phyloP scores from a whole-genome alignment of 1,140 invertebrate genomes.

The Drosophila insularis region DNA sequence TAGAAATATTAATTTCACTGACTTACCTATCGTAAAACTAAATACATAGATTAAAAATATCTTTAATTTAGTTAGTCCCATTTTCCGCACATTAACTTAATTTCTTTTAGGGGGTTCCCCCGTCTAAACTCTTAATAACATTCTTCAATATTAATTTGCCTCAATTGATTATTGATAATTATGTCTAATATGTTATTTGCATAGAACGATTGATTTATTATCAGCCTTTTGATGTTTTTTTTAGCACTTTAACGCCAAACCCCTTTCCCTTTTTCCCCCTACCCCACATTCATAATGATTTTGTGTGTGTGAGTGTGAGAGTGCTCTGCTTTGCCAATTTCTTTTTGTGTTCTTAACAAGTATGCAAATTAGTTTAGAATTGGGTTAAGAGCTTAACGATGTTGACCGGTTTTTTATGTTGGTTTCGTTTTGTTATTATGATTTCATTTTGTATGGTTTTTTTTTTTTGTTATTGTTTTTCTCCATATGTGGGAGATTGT shows the following conservation, averaged over 20 bases:
- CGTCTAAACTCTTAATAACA: neutral
- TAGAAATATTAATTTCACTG: too few species aligned
- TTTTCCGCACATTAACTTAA: neutral
- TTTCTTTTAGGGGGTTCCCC: conserved; percentile 6
- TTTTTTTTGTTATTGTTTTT: neutral
- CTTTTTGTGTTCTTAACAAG: conserved; percentile 23
- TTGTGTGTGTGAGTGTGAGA: neutral
- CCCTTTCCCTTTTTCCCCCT: conserved; percentile 8
- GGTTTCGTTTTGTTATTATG: conserved; percentile 26
- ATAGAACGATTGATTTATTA: conserved; percentile 21
- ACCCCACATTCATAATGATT: conserved; percentile 23
- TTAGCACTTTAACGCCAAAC: neutral
- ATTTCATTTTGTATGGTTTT: conserved; percentile 1
- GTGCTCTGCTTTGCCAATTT: conserved; percentile 33
- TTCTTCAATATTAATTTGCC: neutral
- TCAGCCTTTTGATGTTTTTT: neutral
- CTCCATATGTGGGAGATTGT: conserved; percentile 9
- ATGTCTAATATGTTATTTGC: conserved; percentile 20
- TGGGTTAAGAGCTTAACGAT: conserved; percentile 58
- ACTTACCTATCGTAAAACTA: too few species aligned
- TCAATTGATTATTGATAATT: neutral
- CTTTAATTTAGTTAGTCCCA: too few species aligned
- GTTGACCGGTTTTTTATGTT: conserved; percentile 39
- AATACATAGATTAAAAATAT: too few species aligned
- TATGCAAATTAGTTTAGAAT: conserved; percentile 62